These are phyloP conservation scores for Sinotaia quadrata DNA, from an alignment of 2,888 invertebrate species.

Conservation along the genomic window DNA sequence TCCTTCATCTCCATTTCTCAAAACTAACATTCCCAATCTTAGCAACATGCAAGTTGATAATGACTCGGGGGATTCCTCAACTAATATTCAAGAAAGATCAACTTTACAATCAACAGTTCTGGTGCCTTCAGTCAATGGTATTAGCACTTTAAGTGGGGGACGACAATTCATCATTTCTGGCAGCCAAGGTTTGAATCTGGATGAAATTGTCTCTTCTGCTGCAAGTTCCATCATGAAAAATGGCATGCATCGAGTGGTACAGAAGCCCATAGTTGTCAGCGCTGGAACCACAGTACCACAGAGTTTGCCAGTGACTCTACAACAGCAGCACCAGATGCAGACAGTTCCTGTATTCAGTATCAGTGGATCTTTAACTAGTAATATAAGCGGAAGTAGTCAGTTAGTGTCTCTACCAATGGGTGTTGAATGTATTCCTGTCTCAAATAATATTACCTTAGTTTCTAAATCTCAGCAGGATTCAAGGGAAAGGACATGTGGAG, in stretches of 20 bases:
- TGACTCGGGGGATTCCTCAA: not conserved
- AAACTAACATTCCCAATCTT: not conserved
- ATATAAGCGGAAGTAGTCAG: not conserved
- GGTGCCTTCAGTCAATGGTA: constrained; percentile 12
- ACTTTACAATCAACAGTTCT: not conserved
- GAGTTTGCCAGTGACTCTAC: not conserved
- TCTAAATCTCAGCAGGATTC: not conserved
- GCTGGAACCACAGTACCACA: not conserved
- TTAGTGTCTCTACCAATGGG: not conserved
- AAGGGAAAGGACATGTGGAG: not conserved
- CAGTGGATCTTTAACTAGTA: not conserved
- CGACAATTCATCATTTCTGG: constrained; percentile 13
- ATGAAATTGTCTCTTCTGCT: not conserved
- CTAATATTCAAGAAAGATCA: not conserved
- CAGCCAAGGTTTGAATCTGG: constrained; percentile 13
- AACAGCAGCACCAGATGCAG: not conserved
- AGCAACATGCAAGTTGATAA: not conserved
- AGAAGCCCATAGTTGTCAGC: constrained; percentile 13
- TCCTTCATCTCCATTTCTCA: not conserved
- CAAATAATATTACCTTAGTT: not conserved
- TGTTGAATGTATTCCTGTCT: not conserved
- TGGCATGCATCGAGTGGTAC: constrained; percentile 8
- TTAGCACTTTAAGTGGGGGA: constrained; percentile 7
- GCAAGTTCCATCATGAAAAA: constrained; percentile 5
- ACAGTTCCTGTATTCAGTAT: not conserved